These are phyloP conservation scores for Sclerurus mexicanus DNA, from an alignment of 2,113 vertebrate species.

Conservation along the genomic window DNA sequence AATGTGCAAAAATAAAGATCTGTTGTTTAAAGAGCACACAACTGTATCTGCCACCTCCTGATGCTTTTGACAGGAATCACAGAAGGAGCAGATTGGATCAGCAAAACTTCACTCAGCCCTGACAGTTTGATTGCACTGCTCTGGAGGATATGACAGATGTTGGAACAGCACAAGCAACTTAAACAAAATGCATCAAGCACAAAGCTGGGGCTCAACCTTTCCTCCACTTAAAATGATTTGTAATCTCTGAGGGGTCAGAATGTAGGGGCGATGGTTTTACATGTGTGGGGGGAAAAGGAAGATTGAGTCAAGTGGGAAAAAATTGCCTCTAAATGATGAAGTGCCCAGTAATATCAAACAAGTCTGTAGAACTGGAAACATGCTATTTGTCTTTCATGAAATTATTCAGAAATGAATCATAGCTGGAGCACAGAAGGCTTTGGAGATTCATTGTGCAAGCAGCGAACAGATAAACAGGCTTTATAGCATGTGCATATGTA, in stretches of 20 bases:
- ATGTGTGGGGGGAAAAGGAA: neutral
- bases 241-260: neutral
- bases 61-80: conserved; percentile 45
- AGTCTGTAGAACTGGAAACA: neutral
- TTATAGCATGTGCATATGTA: neutral
- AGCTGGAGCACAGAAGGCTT: neutral
- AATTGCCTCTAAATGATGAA: conserved; percentile 25
- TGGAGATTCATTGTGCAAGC: neutral
- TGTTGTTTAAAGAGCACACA: conserved; percentile 44
- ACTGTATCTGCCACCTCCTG: conserved; percentile 48
- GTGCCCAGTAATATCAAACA: neutral
- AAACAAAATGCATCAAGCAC: conserved; percentile 28
- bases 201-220: neutral
- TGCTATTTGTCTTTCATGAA: conserved; percentile 29
- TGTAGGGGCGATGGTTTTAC: neutral
- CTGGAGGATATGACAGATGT: conserved; percentile 56
- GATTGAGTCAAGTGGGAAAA: neutral
- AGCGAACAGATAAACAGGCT: conserved; percentile 23
- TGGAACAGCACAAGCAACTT: conserved; percentile 10
- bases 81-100: conserved; percentile 48
- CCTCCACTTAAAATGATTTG: conserved; percentile 2
- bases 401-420: conserved; percentile 37
- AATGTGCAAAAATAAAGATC: conserved; percentile 25
- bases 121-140: conserved; percentile 55
- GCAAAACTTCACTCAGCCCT: conserved; percentile 52